Evolutionary conservation across 2,888 invertebrate species (phyloP), one percentile per base, ranked within the genome.

Genomic region (Troides aeacus): DNA sequence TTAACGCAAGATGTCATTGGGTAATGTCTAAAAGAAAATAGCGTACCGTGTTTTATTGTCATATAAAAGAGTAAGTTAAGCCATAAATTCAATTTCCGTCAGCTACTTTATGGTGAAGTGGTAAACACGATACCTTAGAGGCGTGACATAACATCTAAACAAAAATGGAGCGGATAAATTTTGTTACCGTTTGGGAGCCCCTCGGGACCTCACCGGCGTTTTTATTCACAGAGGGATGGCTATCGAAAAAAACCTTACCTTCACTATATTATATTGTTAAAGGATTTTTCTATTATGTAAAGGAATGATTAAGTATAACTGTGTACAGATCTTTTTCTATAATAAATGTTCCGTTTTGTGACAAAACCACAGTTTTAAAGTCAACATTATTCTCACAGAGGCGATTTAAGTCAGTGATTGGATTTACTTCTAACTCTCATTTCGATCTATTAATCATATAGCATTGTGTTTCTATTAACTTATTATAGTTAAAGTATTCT

Each of bases 141-240:
- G 72, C 67, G 58, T 62, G 66, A 61, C 70, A 66, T 68, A 73
- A 73, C 71, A 70, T 72, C 73, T 71, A 74, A 74, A 75, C 73
- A 74, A 73, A 75, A 71, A 71, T 73, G 70, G 65, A 68, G 59
- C 66, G 53, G 56, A n/a, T 56, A 63, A 63, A 63, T 63, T 50
- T 50, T 50, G 42, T 53, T 63, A 63, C 53, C 21, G 63, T 63
- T 56, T n/a, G n/a, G 53, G 30, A 5, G 1, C 30, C 63, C 36
- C 56, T 53, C 1, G 63, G n/a, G 63, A 36, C 30, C 56, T 8
- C 18, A 57, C n/a, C n/a, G 57, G n/a, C 39, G 57, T 21, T 57
- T 21, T 21, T 57, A 39, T 39, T 39, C 39, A 39, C 39, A 39
- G 39, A 10, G 8, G 10, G 21, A 3, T 7, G 21, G 57, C 57